Evolutionary conservation across 1,140 invertebrate species (phyloP), one percentile per base, ranked within the genome.

Genomic region (Oedothorax gibbosus): DNA sequence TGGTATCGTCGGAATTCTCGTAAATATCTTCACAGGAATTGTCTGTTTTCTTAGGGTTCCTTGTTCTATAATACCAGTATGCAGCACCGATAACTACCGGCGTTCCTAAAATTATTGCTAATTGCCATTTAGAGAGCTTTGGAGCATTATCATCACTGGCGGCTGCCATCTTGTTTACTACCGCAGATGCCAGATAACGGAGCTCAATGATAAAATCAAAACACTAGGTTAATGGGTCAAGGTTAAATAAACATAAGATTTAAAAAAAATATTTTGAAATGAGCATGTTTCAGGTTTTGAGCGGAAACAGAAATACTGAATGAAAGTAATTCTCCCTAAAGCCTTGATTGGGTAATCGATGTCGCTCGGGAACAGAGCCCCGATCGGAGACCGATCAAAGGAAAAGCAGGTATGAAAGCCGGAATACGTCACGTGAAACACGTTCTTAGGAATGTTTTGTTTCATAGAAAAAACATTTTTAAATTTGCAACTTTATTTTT

Each of bases 131-230:
- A 57, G 81, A 84, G 50, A 84, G 53, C 62, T 56, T 71, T 57
- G 81, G 81, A 60, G 71, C 81, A 84, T 84, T 84, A 84, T 62
- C 56, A 50, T 84, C 54, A 84, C 51, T 84, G 81, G 81, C 18
- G 62, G 81, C 69, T 21, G 81, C 81, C 81, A 84, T 84, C 53
- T 84, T 82, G 80, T 82, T 75, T 62, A 76, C 72, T 76, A 18
- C 72, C 60, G 81, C 50, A 57, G 54, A 66, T 84, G 81, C 81
- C 81, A 76, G 18, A 75, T 76, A 66, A 6, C 7, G 8, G 12
- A 75, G 49, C 57, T 18, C 12, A 62, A 62, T 62, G 18, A 18
- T 15, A 35, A 35, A 35, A 35, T 35, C 35, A 35, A 35, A 62
- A 62, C 12, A 62, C 12, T 62, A 62, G 18, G 57, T 62, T 18